Base-by-base conservation (phyloP, 2,888 invertebrate genomes). In the Formica aserva region DNA sequence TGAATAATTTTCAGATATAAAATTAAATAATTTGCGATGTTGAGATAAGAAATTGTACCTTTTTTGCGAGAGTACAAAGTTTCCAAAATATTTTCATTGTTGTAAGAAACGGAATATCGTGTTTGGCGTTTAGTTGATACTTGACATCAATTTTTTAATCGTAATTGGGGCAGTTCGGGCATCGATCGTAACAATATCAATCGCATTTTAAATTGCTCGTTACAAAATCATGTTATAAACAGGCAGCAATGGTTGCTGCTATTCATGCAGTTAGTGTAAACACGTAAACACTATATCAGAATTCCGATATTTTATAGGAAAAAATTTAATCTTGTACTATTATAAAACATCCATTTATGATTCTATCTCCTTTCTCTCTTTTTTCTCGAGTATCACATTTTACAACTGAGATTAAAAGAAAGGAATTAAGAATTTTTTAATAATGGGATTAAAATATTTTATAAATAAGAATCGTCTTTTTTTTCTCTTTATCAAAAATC, bases 161-260 rank as follows among this genome's bases (percentile, higher is more conserved):
- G 18, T 6, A 38, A 1, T 78, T 45, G 4, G 11, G 13, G 1
- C 29, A 45, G 13, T 13, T 32, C 26, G 29, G n/a, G 29, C 32
- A 18, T 26, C 35, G 35, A 71, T 18, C 45, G n/a, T 67, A 35
- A 78, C 32, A 48, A 35, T 72, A 57, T 41, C 26, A 18, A 22
- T 41, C 29, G 26, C 41, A 4, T 38, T 77, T 67, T 32, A 8
- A 26, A 69, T 5, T 55, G n/a, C 11, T 67, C 55, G 15, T 13
- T 57, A 55, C 41, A 77, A 77, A 77, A 67, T 8, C 13, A 6
- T 41, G 38, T 38, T 38, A 3, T 6, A 4, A 9, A n/a, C 67
- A 57, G 48, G 22, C n/a, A 57, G 52, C 13, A 38, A 67, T 8
- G 35, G n/a, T 52, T 48, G n/a, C 5, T n/a, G 1, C 1, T 65